These are phyloP conservation scores for Dinothrombium tinctorium DNA, from an alignment of 1,140 invertebrate species.

Conservation along the genomic window DNA sequence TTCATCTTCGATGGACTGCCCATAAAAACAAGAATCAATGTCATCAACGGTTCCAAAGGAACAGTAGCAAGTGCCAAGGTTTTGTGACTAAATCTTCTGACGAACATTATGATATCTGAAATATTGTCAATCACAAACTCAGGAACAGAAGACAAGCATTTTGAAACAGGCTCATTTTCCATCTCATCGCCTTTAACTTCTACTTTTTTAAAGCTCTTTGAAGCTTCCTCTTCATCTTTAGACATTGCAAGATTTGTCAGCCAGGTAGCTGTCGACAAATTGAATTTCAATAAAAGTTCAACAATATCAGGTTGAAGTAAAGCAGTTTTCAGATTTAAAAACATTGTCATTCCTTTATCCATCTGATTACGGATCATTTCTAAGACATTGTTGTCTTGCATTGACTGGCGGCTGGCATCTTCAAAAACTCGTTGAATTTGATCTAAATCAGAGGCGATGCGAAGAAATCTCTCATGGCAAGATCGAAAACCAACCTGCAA, in stretches of 20 bases:
- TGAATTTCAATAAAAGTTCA: constrained; percentile 41
- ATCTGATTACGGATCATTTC: constrained; percentile 7
- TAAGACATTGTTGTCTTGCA: background rate
- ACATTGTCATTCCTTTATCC: constrained; percentile 27
- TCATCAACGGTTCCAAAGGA: constrained; percentile 41
- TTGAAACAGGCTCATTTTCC: constrained; percentile 1
- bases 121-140: constrained; percentile 18
- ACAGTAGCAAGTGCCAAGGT: constrained; percentile 24
- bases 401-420: too few species aligned
- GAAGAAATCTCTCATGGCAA: constrained; percentile 44
- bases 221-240: constrained; percentile 10
- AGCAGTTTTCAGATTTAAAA: constrained; percentile 31
- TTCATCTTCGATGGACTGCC: constrained; percentile 50
- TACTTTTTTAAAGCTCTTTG: constrained; percentile 1
- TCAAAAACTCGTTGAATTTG: constrained; percentile 41
- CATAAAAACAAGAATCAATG: constrained; percentile 36
- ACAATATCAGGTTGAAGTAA: constrained; percentile 43
- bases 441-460: constrained; percentile 39
- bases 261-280: constrained; percentile 57
- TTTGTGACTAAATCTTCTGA: constrained; percentile 14
- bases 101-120: constrained; percentile 14
- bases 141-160: constrained; percentile 14
- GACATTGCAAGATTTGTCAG: constrained; percentile 44
- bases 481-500: constrained; percentile 58
- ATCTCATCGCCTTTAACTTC: background rate